These are phyloP conservation scores for Drosophila kanapiae DNA, from an alignment of 1,140 invertebrate genomes.

Conservation along the genomic window DNA sequence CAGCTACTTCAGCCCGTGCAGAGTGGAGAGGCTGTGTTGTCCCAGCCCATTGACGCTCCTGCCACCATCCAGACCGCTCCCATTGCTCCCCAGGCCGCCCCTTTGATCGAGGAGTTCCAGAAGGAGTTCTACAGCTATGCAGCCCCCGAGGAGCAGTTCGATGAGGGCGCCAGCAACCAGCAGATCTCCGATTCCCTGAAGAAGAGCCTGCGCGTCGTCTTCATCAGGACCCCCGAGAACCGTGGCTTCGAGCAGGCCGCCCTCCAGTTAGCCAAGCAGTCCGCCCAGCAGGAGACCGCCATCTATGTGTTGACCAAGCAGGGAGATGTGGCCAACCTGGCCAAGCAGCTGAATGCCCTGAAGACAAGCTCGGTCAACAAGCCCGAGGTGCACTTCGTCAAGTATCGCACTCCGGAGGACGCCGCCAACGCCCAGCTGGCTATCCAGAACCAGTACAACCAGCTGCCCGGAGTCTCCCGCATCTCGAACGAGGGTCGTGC, in stretches of 20 bases:
- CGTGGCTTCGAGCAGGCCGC: conserved; percentile 88
- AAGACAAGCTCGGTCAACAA: conserved; percentile 66
- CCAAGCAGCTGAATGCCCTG: conserved; percentile 65
- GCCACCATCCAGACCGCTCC: conserved; percentile 7
- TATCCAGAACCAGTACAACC: conserved; percentile 76
- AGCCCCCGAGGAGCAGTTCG: conserved; percentile 77
- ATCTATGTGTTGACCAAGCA: conserved; percentile 93
- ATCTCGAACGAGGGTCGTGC: conserved; percentile 73
- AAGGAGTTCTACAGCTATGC: conserved; percentile 78
- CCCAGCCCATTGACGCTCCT: conserved; percentile 59
- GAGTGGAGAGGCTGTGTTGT: conserved; percentile 67
- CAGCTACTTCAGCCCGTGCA: conserved; percentile 31
- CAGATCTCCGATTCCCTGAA: conserved; percentile 86
- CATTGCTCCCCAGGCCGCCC: conserved; percentile 37
- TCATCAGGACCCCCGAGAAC: conserved; percentile 91
- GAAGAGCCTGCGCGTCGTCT: conserved; percentile 94
- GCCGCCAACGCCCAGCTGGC: conserved; percentile 69
- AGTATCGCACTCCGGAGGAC: conserved; percentile 74
- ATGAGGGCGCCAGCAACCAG: conserved; percentile 60
- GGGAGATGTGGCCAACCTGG: conserved; percentile 63
- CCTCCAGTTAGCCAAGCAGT: conserved; percentile 87
- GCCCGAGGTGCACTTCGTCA: conserved; percentile 77
- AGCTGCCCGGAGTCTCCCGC: conserved; percentile 66
- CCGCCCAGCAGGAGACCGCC: conserved; percentile 87
- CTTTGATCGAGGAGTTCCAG: conserved; percentile 64